Percentiles rank a stretch among this genome's conserved stretches.
These are phyloP conservation scores for Parotocinclus haroldoi DNA, from an alignment of 2,797 vertebrate genomes.

Conservation along the genomic window DNA sequence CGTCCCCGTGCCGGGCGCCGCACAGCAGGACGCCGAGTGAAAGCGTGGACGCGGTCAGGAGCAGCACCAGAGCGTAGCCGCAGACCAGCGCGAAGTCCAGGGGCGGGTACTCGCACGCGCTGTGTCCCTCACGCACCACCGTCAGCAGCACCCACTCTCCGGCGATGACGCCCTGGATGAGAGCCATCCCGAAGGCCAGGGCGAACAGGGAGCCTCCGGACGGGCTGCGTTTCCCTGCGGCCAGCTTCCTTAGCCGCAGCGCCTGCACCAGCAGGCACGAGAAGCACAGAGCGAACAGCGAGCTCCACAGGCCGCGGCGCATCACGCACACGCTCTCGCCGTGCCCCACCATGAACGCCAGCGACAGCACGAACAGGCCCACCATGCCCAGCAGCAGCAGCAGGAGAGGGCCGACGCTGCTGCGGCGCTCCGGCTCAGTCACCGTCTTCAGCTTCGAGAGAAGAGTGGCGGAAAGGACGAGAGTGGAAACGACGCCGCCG, in stretches of 20 bases:
- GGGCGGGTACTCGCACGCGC: conserved; percentile 87
- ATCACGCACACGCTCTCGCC: conserved; percentile 83
- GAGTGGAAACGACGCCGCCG: conserved; percentile 78
- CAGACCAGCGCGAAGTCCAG: conserved; percentile 91
- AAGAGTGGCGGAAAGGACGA: conserved; percentile 82
- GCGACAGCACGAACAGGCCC: conserved; percentile 85
- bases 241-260: conserved; percentile 81
- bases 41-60: conserved; percentile 78
- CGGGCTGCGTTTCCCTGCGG: conserved; percentile 77
- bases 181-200: conserved; percentile 77
- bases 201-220: conserved; percentile 72
- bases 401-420: conserved; percentile 83
- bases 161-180: conserved; percentile 92
- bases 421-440: conserved; percentile 83
- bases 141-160: conserved; percentile 92
- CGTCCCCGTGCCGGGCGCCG: conserved; percentile 69
- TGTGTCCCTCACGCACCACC: conserved; percentile 82
- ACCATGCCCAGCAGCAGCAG: conserved; percentile 87
- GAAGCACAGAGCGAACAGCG: conserved; percentile 91
- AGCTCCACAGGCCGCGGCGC: conserved; percentile 90
- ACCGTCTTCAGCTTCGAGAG: conserved; percentile 82
- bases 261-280: conserved; percentile 91
- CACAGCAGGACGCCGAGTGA: conserved; percentile 85
- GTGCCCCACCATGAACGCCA: conserved; percentile 90
- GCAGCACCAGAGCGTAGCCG: conserved; percentile 85